These are phyloP conservation scores for Oligia strigilis DNA, from an alignment of 2,888 invertebrate genomes.

Conservation along the genomic window DNA sequence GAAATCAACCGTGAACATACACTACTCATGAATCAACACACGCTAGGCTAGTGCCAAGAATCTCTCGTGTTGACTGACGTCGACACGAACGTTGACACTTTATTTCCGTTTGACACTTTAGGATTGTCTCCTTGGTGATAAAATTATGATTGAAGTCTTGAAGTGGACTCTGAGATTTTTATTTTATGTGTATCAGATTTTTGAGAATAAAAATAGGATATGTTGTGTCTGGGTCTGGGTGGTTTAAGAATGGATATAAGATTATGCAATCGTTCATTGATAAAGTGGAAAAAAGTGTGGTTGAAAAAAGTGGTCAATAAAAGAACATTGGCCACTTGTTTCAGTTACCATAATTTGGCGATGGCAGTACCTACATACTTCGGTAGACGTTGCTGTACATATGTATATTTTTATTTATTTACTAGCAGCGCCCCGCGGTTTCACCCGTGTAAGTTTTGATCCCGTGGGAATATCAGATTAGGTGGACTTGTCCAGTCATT, in stretches of 20 bases:
- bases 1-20: slow-evolving; percentile 24
- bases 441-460: too few species aligned
- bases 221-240: background rate
- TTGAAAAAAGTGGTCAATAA: too few species aligned
- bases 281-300: background rate
- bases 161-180: background rate
- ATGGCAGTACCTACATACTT: background rate
- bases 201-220: slow-evolving; percentile 12
- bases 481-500: background rate
- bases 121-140: slow-evolving; percentile 16
- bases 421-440: too few species aligned
- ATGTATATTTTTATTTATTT: too few species aligned
- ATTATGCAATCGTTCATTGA: background rate
- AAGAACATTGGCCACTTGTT: background rate
- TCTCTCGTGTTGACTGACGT: slow-evolving; percentile 36
- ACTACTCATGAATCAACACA: slow-evolving; percentile 33
- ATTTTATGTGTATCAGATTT: background rate
- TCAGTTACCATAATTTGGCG: background rate
- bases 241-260: background rate
- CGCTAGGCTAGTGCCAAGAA: slow-evolving; percentile 38
- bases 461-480: too few species aligned
- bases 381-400: too few species aligned
- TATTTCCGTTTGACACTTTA: slow-evolving; percentile 29
- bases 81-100: slow-evolving; percentile 31
- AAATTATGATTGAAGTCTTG: slow-evolving; percentile 28